Evolutionary conservation across 2,797 vertebrate genomes (phyloP), one percentile per base, ranked within the genome.

Genomic region (Anguilla anguilla): DNA sequence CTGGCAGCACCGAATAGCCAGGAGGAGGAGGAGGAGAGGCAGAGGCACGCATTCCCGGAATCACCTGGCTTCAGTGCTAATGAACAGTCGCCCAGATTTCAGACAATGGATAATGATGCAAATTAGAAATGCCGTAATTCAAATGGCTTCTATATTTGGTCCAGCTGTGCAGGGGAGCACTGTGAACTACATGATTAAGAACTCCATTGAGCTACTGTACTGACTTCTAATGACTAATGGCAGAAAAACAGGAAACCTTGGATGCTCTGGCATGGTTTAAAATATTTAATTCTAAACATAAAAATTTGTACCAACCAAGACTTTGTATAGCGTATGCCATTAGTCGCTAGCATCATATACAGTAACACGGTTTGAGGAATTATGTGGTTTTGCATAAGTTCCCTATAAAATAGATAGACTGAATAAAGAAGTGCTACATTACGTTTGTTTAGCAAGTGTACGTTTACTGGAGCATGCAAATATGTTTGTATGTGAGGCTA

Each of bases 31-130:
- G 43, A 22, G 15, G 53, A 22, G 31, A 57, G 1, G 74, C 7
- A 89, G 88, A 77, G 67, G 53, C 11, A 88, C 86, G 55, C 91
- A 69, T 90, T 46, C 93, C 93, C 85, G 91, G 86, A 90, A 94
- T 92, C 91, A 77, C 91, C 83, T 90, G 59, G 69, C 46, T 90
- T 87, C 61, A 91, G 89, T 0, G 3, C 84, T 87, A 72, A 64
- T 72, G 53, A 84, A 84, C 77, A 67, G 25, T 51, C 61, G 39
- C 22, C 49, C 51, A 17, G 22, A 46, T 39, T 31, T 1, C 74
- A 87, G 85, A 82, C 88, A 88, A 84, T 83, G 87, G 86, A 89
- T 86, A 67, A 85, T 86, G 89, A 88, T 85, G 83, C 92, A 69
- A 93, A 79, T 85, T 77, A 55, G 17, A 10, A 55, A 15, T 59